These are phyloP conservation scores for Chamaetylas fuelleborni DNA, from an alignment of 2,113 vertebrate species.

Conservation along the genomic window DNA sequence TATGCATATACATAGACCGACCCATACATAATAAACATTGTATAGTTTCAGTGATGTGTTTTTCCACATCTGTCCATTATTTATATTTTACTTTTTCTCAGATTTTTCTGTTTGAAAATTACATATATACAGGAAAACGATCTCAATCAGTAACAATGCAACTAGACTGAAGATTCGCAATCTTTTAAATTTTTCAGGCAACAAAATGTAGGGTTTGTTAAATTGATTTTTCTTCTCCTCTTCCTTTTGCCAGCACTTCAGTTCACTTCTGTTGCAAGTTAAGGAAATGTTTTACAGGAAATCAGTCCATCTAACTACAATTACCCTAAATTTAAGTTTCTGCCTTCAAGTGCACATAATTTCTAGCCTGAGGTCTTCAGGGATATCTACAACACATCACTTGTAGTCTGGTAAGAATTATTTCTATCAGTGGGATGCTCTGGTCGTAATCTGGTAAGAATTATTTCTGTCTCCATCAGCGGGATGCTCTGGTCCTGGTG, in stretches of 20 bases:
- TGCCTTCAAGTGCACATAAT: background rate
- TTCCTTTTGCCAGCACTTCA: background rate
- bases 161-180: background rate
- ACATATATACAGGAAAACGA: background rate
- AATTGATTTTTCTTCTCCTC: background rate
- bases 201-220: accelerated
- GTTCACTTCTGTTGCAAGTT: background rate
- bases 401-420: background rate
- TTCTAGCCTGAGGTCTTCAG: background rate
- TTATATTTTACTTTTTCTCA: background rate
- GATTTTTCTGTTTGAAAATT: background rate
- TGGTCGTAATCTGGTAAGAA: accelerated
- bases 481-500: accelerated
- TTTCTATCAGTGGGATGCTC: too few relatives aligned
- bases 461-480: background rate
- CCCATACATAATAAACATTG: background rate
- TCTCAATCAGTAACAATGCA: background rate
- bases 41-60: background rate
- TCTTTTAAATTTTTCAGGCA: background rate
- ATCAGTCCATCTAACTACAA: background rate
- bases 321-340: background rate
- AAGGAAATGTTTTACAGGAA: background rate
- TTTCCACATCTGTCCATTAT: background rate
- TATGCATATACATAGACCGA: background rate
- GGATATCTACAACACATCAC: background rate